A percentile compares a stretch with the other conserved stretches of the same genome.
phyloP scores from a whole-genome alignment of 2,797 vertebrate species.

The Bryconaethiops microstoma region DNA sequence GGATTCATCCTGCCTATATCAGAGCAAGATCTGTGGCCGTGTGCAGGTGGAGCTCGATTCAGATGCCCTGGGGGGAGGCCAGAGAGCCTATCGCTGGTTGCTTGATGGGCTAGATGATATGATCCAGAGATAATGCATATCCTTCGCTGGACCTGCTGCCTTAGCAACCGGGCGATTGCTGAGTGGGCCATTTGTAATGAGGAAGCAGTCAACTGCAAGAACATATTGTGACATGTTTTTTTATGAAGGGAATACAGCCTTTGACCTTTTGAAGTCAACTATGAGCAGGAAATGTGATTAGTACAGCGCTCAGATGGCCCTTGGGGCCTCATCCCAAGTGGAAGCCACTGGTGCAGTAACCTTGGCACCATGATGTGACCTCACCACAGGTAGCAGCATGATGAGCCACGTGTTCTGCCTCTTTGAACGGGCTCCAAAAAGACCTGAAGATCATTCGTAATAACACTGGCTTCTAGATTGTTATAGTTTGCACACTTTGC shows the following conservation, averaged over 20 bases:
- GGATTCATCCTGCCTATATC: not conserved
- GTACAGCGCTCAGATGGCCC: conserved; percentile 12
- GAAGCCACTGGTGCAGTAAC: conserved; percentile 31
- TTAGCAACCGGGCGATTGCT: conserved; percentile 26
- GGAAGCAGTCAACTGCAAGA: conserved; percentile 19
- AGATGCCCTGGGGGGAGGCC: conserved; percentile 19
- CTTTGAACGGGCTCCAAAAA: not conserved
- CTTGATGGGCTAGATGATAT: conserved; percentile 22
- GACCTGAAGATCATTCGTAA: not conserved
- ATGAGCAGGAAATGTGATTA: conserved; percentile 42
- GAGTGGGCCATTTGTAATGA: conserved; percentile 26
- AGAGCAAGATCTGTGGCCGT: not conserved
- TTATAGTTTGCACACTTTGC: not conserved
- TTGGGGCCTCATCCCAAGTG: not conserved
- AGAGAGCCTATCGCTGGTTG: conserved; percentile 11
- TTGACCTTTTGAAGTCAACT: conserved; percentile 38
- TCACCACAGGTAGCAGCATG: conserved; percentile 35
- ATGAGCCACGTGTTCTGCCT: not conserved
- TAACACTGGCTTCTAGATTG: not conserved
- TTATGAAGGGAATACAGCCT: conserved; percentile 15
- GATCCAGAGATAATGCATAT: conserved; percentile 4
- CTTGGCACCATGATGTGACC: conserved; percentile 30
- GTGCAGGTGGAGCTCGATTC: conserved; percentile 33
- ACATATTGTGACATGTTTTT: conserved; percentile 40
- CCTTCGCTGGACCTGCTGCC: conserved; percentile 37